phyloP scores from a whole-genome alignment of 1,140 invertebrate species.

The Penaeus indicus region DNA sequence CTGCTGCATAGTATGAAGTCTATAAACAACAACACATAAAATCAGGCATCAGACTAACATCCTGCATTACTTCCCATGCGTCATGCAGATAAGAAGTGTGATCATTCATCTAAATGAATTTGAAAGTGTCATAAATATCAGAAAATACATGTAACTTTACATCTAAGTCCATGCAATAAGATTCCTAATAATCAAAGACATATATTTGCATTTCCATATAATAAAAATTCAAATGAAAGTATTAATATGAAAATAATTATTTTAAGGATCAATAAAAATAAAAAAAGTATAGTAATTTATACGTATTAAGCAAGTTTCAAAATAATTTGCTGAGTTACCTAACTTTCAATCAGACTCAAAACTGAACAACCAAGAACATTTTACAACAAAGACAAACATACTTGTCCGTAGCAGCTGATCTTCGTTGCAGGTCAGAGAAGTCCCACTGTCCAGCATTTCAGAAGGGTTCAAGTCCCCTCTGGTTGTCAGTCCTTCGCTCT shows the following conservation, averaged over 20 bases:
- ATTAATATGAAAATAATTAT: conserved; percentile 6
- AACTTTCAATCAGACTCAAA: too few relatives aligned
- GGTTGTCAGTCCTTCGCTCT: conserved; percentile 58
- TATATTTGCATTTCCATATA: too few relatives aligned
- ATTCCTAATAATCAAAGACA: neutral
- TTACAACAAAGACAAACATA: conserved; percentile 68
- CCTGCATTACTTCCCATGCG: conserved; percentile 39
- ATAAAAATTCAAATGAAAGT: conserved; percentile 11
- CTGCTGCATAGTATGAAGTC: conserved; percentile 4
- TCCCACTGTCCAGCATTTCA: conserved; percentile 79
- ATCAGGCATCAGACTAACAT: neutral
- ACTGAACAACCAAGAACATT: neutral
- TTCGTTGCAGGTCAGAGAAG: conserved; percentile 87
- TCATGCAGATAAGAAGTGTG: conserved; percentile 47
- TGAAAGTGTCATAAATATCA: neutral
- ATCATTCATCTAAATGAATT: conserved; percentile 22
- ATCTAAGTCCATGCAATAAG: conserved; percentile 59
- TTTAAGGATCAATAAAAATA: conserved; percentile 4
- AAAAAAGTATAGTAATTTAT: neutral
- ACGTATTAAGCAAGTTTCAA: neutral
- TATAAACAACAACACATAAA: conserved; percentile 47
- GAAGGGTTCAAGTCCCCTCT: conserved; percentile 66
- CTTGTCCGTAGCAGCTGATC: conserved; percentile 83
- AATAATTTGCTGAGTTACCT: too few relatives aligned
- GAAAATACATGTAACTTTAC: conserved; percentile 37